A percentile compares a stretch with the other conserved stretches of the same genome.
Conservation (phyloP, 1,140 invertebrate species). For the Drosophila ambigua region DNA sequence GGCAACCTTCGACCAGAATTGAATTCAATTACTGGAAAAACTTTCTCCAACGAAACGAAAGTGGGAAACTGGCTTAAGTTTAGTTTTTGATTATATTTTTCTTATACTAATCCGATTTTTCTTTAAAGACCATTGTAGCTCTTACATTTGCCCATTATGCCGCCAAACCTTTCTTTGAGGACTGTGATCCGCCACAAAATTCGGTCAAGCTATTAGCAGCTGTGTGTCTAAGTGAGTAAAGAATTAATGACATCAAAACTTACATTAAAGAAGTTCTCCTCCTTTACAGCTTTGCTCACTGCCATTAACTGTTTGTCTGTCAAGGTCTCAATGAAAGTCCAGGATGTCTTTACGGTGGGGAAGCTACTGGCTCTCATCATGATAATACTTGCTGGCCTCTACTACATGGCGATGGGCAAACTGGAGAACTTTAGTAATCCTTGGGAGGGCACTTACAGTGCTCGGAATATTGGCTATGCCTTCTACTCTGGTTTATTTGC, state of each 20-base stretch:
- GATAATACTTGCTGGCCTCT: slow-evolving; percentile 92
- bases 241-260: not conserved
- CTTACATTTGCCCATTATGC: slow-evolving; percentile 92
- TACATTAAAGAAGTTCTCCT: slow-evolving; percentile 17
- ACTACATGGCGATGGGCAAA: slow-evolving; percentile 89
- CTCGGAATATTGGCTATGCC: slow-evolving; percentile 89
- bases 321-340: slow-evolving; percentile 94
- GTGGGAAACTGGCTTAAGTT: not conserved
- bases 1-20: slow-evolving; percentile 52
- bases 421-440: slow-evolving; percentile 88
- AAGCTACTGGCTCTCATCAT: slow-evolving; percentile 93
- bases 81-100: not conserved
- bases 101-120: not conserved
- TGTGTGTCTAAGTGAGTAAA: slow-evolving; percentile 90
- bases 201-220: slow-evolving; percentile 89
- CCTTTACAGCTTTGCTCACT: slow-evolving; percentile 90
- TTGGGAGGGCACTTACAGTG: slow-evolving; percentile 88
- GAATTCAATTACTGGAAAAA: slow-evolving; percentile 39
- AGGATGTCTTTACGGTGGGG: slow-evolving; percentile 94
- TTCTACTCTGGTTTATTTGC: slow-evolving; percentile 98
- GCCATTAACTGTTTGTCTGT: slow-evolving; percentile 95
- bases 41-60: slow-evolving; percentile 39
- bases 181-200: slow-evolving; percentile 87
- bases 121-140: slow-evolving; percentile 90
- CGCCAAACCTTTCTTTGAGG: slow-evolving; percentile 92